Conservation (phyloP, 37 sponge, comb jelly and placozoan genomes). For the Lycopodina hypogea region DNA sequence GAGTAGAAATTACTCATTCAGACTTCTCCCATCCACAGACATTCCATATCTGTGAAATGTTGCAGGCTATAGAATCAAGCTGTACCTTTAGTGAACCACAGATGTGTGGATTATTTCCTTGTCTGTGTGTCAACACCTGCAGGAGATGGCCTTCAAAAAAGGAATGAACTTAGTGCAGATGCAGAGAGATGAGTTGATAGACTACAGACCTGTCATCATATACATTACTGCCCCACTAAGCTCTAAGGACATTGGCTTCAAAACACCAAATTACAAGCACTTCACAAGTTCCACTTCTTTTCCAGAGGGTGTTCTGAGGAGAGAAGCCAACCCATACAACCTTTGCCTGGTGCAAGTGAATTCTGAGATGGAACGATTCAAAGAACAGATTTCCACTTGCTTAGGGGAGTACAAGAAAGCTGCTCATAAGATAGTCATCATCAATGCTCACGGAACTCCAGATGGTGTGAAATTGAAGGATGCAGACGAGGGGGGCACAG, state of each 20-base stretch:
- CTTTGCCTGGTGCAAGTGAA: conserved; percentile 26
- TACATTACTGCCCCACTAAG: conserved; percentile 15
- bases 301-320: conserved; percentile 20
- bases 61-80: no score
- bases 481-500: conserved; percentile 5
- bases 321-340: conserved; percentile 39
- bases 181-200: conserved; percentile 31
- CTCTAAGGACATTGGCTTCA: conserved; percentile 8
- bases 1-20: no score
- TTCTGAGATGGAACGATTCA: neutral
- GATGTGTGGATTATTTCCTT: no score
- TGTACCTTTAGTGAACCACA: no score
- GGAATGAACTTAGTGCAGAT: conserved; percentile 31
- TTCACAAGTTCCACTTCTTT: conserved; percentile 1
- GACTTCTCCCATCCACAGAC: no score
- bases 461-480: conserved; percentile 13
- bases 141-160: conserved; percentile 32
- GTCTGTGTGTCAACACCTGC: no score
- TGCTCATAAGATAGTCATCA: conserved; percentile 25
- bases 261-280: conserved; percentile 20
- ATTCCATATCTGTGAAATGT: no score
- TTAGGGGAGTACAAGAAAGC: conserved; percentile 27
- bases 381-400: conserved; percentile 11
- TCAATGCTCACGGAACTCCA: conserved; percentile 35
- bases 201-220: conserved; percentile 27